These are phyloP conservation scores for Petrolisthes cinctipes DNA, from an alignment of 2,888 invertebrate genomes.

Conservation along the genomic window DNA sequence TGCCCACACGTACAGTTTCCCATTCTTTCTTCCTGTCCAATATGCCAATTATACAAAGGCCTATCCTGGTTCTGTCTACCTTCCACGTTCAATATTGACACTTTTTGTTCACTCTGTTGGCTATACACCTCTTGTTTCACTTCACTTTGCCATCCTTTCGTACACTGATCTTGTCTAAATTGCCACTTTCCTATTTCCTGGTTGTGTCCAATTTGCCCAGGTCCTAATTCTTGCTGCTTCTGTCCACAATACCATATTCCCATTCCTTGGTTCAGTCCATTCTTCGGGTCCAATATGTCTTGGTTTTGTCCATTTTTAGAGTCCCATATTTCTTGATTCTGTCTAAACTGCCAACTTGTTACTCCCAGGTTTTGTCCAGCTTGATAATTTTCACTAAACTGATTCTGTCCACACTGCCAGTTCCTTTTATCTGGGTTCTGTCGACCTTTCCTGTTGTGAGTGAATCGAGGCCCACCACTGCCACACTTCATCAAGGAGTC, in stretches of 20 bases:
- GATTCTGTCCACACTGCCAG: background rate
- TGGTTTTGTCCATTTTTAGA: too few relatives aligned
- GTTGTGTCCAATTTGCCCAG: background rate
- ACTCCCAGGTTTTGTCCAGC: background rate
- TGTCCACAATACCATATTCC: too few relatives aligned
- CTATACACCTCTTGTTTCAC: background rate
- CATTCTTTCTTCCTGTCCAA: background rate
- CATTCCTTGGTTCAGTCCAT: too few relatives aligned
- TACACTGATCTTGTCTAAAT: background rate
- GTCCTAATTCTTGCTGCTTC: too few relatives aligned
- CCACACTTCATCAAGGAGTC: too few relatives aligned
- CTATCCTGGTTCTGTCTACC: too few relatives aligned
- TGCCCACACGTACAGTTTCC: background rate
- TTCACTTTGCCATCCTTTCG: background rate
- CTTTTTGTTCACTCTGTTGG: too few relatives aligned
- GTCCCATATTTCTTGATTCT: too few relatives aligned
- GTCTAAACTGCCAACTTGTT: background rate
- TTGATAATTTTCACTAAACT: background rate
- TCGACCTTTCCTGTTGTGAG: background rate
- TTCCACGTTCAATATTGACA: too few relatives aligned
- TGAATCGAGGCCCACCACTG: too few relatives aligned
- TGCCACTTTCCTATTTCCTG: background rate
- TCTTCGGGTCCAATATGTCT: too few relatives aligned
- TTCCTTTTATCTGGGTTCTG: background rate
- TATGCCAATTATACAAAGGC: too few relatives aligned